A percentile compares a stretch with the other conserved stretches of the same genome.
Conservation (phyloP, 2,888 invertebrate species). For the Crocallis elinguaria region DNA sequence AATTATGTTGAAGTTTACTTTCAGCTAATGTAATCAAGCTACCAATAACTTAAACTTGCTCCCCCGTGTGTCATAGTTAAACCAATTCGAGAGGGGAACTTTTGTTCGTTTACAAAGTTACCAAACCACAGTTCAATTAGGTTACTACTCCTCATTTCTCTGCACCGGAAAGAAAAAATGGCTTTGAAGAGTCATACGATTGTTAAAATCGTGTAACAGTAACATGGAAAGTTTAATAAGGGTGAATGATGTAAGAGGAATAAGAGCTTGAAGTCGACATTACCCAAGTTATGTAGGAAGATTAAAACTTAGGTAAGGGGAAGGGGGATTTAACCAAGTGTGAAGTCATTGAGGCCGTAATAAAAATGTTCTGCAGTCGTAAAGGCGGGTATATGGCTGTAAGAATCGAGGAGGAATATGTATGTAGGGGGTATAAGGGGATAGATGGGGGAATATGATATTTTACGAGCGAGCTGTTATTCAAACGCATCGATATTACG, state of each 20-base stretch:
- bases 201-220: conserved; percentile 67
- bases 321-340: conserved; percentile 52
- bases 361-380: conserved; percentile 49
- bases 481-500: too few species aligned
- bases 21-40: background rate
- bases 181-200: conserved; percentile 74
- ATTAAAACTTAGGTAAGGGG: conserved; percentile 66
- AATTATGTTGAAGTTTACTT: background rate
- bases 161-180: conserved; percentile 42
- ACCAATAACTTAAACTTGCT: conserved; percentile 17
- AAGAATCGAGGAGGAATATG: conserved; percentile 12
- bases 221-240: conserved; percentile 74
- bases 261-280: conserved; percentile 66
- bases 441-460: conserved; percentile 2
- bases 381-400: conserved; percentile 43
- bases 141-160: conserved; percentile 15
- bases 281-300: conserved; percentile 65
- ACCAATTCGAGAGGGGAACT: conserved; percentile 24
- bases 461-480: conserved; percentile 9
- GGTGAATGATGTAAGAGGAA: conserved; percentile 55
- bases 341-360: conserved; percentile 57
- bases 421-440: conserved; percentile 8
- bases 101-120: conserved; percentile 26
- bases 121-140: conserved; percentile 22
- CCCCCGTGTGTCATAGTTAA: conserved; percentile 26